phyloP scores from a whole-genome alignment of 1,140 invertebrate species.

The Scaptomyza pallida region DNA sequence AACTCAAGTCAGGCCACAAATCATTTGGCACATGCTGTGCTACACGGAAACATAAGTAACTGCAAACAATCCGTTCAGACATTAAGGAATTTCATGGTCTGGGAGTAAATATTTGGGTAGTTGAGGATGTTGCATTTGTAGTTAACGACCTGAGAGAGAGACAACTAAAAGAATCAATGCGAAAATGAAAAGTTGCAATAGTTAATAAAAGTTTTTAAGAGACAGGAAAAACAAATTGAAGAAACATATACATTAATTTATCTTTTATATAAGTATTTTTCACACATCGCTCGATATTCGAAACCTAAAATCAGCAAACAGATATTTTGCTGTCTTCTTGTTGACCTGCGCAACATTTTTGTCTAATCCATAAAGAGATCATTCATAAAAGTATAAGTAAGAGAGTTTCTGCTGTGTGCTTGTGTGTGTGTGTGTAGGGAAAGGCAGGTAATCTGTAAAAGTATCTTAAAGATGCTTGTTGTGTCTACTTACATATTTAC shows the following conservation, averaged over 20 bases:
- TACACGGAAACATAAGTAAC: slow-evolving; percentile 22
- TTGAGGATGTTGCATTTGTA: not conserved
- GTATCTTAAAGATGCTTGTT: slow-evolving; percentile 7
- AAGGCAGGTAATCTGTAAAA: slow-evolving; percentile 30
- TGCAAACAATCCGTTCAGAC: not conserved
- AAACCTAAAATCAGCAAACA: not conserved
- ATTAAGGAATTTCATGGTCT: not conserved
- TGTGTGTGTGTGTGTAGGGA: not conserved
- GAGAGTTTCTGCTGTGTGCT: too few species aligned
- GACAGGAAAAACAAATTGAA: too few species aligned
- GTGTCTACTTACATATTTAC: not conserved
- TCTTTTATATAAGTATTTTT: too few species aligned
- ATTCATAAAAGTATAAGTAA: slow-evolving; percentile 5
- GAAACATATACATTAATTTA: too few species aligned
- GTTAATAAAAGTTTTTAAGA: too few species aligned
- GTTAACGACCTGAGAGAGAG: not conserved
- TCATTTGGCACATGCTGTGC: slow-evolving; percentile 27
- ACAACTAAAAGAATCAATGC: too few species aligned
- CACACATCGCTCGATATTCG: not conserved
- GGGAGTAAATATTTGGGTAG: not conserved
- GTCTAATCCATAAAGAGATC: slow-evolving; percentile 13
- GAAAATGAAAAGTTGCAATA: too few species aligned
- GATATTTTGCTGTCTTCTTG: slow-evolving; percentile 8
- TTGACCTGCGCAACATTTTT: slow-evolving; percentile 24
- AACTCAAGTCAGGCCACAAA: slow-evolving; percentile 16